Evolutionary conservation across 1,140 invertebrate genomes (phyloP), one percentile per base, ranked within the genome.

Genomic region (Anoplophora glabripennis): DNA sequence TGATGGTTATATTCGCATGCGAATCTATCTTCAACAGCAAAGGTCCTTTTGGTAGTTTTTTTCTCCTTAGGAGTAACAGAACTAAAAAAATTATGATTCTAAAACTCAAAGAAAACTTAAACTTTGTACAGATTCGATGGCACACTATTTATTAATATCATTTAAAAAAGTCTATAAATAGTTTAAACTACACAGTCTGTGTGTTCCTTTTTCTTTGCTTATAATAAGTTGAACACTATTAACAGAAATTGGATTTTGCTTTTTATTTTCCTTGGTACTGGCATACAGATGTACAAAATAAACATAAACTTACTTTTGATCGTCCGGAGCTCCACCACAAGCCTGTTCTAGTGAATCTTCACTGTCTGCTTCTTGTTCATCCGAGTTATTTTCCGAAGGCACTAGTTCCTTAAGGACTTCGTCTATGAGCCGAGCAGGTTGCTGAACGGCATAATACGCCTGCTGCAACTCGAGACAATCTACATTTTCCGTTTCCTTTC

Each of bases 1-100:
- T 80, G 59, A 53, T 67, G 66, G 5, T 56, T 60, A 17, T 54
- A 61, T 41, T 64, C 48, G 35, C 66, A 67, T 1, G 10, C 38
- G 3, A 47, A 53, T 15, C 51, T 48, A 3, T 64, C 59, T 9
- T 40, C 42, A 3, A 17, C 1, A 7, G 47, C 33, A 46, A 34
- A 37, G 1, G 53, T 46, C 33, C 21, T 59, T 53, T 17, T 52
- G 36, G 11, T 3, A 4, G 21, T 21, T 45, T 14, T 33, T 17
- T 53, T 45, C n/a, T 46, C 48, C 21, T 52, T 44, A n/a, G 28
- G n/a, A 47, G 4, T 10, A 18, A 5, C 21, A 28, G 21, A 28
- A 28, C 21, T 28, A 28, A 28, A 28, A 28, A 28, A 28, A 28
- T n/a, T n/a, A n/a, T n/a, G 5, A 28, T 28, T 3, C 21, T 3